Percentiles rank a stretch among this genome's conserved stretches.
Evolutionary conservation across 1,140 invertebrate genomes (phyloP).

Genomic region (Halesus radiatus): DNA sequence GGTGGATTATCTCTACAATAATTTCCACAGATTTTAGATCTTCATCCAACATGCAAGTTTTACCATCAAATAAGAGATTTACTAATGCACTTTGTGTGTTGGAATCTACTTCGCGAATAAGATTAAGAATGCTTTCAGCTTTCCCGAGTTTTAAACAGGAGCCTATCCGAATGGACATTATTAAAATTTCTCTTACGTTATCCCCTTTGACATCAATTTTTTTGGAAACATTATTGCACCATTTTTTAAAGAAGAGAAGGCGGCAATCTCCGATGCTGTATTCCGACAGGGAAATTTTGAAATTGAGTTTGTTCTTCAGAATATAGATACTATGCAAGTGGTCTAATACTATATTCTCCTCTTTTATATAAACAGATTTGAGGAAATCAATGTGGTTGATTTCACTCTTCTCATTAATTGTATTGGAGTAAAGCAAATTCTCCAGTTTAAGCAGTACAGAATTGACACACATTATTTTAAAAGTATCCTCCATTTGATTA

Average conservation of each 20-base stretch:
- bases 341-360: conserved; percentile 33
- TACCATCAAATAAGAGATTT: conserved; percentile 37
- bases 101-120: conserved; percentile 29
- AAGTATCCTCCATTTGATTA: conserved; percentile 37
- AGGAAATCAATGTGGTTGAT: conserved; percentile 53
- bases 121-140: conserved; percentile 38
- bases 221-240: conserved; percentile 46
- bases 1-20: conserved; percentile 45
- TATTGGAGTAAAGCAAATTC: conserved; percentile 35
- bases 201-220: background rate
- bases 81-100: conserved; percentile 20
- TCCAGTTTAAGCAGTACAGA: conserved; percentile 45
- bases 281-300: conserved; percentile 47
- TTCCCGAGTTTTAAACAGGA: conserved; percentile 43
- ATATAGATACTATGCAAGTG: conserved; percentile 47
- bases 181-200: conserved; percentile 18
- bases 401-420: conserved; percentile 25
- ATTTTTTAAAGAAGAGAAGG: conserved; percentile 43
- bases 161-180: conserved; percentile 37
- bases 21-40: conserved; percentile 45
- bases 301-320: conserved; percentile 49
- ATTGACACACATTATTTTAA: conserved; percentile 45
- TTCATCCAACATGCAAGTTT: conserved; percentile 39
- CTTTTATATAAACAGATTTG: conserved; percentile 32
- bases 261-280: conserved; percentile 48